Evolutionary conservation across 2,888 invertebrate genomes (phyloP).

Genomic region (Mechanitis messenoides): DNA sequence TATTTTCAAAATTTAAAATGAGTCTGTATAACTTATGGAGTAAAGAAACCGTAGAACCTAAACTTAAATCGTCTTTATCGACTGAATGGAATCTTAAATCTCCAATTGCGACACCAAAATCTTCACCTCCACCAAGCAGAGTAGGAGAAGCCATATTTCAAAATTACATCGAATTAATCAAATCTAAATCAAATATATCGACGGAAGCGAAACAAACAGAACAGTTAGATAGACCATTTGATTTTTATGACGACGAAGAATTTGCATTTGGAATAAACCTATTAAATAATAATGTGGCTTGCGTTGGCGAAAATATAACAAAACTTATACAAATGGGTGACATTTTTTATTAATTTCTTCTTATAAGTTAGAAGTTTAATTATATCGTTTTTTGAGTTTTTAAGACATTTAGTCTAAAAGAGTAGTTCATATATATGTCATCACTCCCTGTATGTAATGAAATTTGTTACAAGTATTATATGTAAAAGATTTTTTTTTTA

Average conservation of each 20-base stretch:
- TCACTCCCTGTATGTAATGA: no score
- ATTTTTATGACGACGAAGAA: slow-evolving; percentile 67
- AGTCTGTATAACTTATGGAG: slow-evolving; percentile 44
- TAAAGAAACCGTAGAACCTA: slow-evolving; percentile 38
- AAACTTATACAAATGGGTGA: slow-evolving; percentile 67
- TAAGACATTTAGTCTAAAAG: no score
- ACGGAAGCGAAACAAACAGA: slow-evolving; percentile 47
- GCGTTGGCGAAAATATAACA: slow-evolving; percentile 63
- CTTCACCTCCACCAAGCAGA: slow-evolving; percentile 42
- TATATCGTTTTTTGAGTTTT: no score
- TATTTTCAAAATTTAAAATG: slow-evolving; percentile 39
- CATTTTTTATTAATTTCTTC: slow-evolving; percentile 5
- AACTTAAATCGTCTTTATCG: slow-evolving; percentile 37
- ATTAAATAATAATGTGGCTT: slow-evolving; percentile 66
- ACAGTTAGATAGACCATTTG: slow-evolving; percentile 56
- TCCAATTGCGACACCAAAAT: slow-evolving; percentile 41
- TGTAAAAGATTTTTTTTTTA: no score
- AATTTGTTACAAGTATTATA: no score
- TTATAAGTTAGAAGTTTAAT: no score
- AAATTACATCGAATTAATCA: slow-evolving; percentile 56
- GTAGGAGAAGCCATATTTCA: slow-evolving; percentile 52
- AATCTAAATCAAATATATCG: slow-evolving; percentile 53
- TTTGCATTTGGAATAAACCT: slow-evolving; percentile 67
- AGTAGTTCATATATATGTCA: no score
- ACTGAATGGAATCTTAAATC: slow-evolving; percentile 44